Conservation (phyloP, 2,888 invertebrate species). For the Caenorhabditis japonica region DNA sequence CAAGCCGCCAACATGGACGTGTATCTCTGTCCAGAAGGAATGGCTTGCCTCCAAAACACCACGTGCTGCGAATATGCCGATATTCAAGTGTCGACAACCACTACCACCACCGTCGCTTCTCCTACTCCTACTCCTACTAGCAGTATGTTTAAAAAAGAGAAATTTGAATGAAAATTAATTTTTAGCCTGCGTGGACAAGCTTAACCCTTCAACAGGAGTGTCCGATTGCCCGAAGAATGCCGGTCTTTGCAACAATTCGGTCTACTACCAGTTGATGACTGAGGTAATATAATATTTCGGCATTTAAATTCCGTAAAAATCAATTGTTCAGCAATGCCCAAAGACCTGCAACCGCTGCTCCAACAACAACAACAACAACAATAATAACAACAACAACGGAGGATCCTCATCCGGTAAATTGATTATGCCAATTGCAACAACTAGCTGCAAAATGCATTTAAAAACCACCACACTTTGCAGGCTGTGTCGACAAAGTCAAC, state of each 20-base stretch:
- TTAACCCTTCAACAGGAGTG: conserved; percentile 49
- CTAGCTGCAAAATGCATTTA: too few species aligned
- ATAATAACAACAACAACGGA: conserved; percentile 13
- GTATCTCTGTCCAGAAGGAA: conserved; percentile 48
- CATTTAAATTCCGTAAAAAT: too few species aligned
- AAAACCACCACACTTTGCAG: conserved; percentile 1
- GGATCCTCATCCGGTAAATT: too few species aligned
- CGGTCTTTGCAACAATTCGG: conserved; percentile 40
- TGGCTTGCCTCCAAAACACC: conserved; percentile 38
- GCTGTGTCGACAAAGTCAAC: conserved; percentile 48
- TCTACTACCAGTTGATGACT: conserved; percentile 46
- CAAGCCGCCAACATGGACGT: conserved; percentile 25
- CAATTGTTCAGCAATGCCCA: conserved; percentile 33
- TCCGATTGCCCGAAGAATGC: conserved; percentile 49
- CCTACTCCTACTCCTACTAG: conserved; percentile 27
- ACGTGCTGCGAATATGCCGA: conserved; percentile 48
- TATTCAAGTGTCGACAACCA: conserved; percentile 28
- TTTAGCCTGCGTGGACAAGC: conserved; percentile 44
- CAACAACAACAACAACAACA: conserved; percentile 19
- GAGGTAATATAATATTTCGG: too few species aligned
- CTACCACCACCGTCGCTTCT: conserved; percentile 38
- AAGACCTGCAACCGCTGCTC: conserved; percentile 33
- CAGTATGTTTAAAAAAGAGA: too few species aligned
- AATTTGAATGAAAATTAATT: too few species aligned
- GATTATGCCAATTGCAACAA: too few species aligned